A percentile compares a stretch with the other conserved stretches of the same genome.
Conservation (phyloP, 2,797 vertebrate genomes). For the Nyctalus aviator region DNA sequence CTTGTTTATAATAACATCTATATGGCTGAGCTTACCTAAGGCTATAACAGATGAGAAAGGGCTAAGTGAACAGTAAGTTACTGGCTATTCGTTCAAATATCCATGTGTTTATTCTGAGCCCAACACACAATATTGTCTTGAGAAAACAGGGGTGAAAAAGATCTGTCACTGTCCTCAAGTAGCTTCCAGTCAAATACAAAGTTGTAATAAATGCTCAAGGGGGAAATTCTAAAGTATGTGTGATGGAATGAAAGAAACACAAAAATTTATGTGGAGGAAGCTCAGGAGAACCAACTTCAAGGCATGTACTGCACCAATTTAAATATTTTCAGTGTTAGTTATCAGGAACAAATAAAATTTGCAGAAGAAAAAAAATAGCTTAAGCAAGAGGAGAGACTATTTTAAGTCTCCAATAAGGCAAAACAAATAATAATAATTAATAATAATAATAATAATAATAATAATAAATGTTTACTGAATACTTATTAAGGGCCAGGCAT, state of each 20-base stretch:
- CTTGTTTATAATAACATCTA: conserved; percentile 28
- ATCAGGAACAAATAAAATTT: conserved; percentile 32
- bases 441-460: background rate
- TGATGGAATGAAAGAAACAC: background rate
- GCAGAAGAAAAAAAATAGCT: background rate
- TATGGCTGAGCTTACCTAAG: background rate
- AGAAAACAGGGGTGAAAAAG: background rate
- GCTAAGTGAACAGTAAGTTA: background rate
- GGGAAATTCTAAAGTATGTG: background rate
- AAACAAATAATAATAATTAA: conserved; percentile 12
- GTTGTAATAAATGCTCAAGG: background rate
- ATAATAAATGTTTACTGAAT: background rate
- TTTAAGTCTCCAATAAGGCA: conserved; percentile 13
- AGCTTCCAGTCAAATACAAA: background rate
- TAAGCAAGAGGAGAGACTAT: conserved; percentile 10
- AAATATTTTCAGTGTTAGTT: background rate
- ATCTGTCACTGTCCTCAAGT: background rate
- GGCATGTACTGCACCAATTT: background rate
- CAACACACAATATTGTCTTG: conserved; percentile 23
- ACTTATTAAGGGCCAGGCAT: background rate
- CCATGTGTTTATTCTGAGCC: background rate
- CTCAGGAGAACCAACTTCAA: background rate
- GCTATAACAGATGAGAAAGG: conserved; percentile 24
- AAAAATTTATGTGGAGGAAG: background rate
- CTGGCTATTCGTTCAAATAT: conserved; percentile 28